phyloP scores from a whole-genome alignment of 2,888 invertebrate genomes.

The Sialis fuliginosa region DNA sequence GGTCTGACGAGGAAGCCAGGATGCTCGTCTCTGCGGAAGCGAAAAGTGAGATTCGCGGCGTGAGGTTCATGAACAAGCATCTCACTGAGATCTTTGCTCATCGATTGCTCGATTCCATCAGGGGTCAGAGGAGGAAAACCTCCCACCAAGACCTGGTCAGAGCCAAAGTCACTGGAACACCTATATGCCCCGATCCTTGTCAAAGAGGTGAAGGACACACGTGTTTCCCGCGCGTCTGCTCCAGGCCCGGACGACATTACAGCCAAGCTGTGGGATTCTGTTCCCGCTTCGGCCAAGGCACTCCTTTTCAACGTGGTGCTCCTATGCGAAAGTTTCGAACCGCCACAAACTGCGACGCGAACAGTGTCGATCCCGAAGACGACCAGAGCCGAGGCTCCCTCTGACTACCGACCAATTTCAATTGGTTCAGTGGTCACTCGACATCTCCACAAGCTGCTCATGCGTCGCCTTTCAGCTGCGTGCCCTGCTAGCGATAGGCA shows the following conservation, averaged over 20 bases:
- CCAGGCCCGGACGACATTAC: conserved; percentile 14
- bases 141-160: too few species aligned
- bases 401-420: conserved; percentile 11
- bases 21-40: too few species aligned
- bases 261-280: conserved; percentile 9
- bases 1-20: too few species aligned
- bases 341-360: conserved; percentile 9
- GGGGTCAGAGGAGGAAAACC: too few species aligned
- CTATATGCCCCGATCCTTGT: conserved; percentile 9
- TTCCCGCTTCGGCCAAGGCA: conserved; percentile 7
- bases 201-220: conserved; percentile 9
- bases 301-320: conserved; percentile 7
- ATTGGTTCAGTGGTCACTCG: conserved; percentile 11
- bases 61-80: too few species aligned
- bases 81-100: too few species aligned
- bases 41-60: too few species aligned
- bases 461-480: conserved; percentile 4
- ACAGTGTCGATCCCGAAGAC: conserved; percentile 13
- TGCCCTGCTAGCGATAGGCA: conserved; percentile 7
- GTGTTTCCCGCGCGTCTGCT: conserved; percentile 7
- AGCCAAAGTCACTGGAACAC: not conserved
- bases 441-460: conserved; percentile 15
- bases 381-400: conserved; percentile 10
- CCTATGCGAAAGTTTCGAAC: conserved; percentile 7
- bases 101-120: too few species aligned